Evolutionary conservation across 1,140 invertebrate species (phyloP), one percentile per base, ranked within the genome.

Genomic region (Ditylenchus dipsaci): DNA sequence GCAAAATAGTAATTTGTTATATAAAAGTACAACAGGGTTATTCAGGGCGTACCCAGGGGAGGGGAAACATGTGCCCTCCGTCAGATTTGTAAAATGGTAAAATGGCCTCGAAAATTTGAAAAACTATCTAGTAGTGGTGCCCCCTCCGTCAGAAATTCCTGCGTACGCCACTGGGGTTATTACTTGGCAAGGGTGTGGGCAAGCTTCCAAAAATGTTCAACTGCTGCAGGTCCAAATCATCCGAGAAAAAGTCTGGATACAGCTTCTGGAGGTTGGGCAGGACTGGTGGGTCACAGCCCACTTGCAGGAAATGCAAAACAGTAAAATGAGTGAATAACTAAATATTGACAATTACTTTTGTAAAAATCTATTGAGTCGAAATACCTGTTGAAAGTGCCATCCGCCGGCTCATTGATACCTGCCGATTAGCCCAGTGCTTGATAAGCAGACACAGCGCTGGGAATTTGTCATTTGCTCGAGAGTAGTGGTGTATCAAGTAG

Each of bases 251-350:
- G 17, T 75, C 63, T 9, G 78, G 76, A 61, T 60, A 78, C 15
- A 71, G 26, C 21, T 33, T 23, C 58, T 79, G 79, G 8, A 81
- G 68, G 70, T 81, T 81, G 0, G 79, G 79, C 13, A 81, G 59
- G n/a, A 81, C 68, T 13, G 75, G 74, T 1, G 78, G 78, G 11
- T 59, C 15, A 38, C 79, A 87, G 88, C 88, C 87, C 90, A 90
- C 90, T 85, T 97, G 95, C 70, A 98, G 86, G 85, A 90, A 97
- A 85, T 97, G 91, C 73, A 97, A 89, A 29, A 95, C 90, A 97
- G 95, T 42, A 97, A 86, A 15, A 90, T 90, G 63, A 95, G 86
- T 17, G 93, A 93, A 84, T 97, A 97, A 81, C 92, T 95, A 0
- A 91, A 95, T 71, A 23, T n/a, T n/a, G n/a, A n/a, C n/a, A n/a